phyloP scores from a whole-genome alignment of 2,797 vertebrate species.

The Anguilla megastoma region DNA sequence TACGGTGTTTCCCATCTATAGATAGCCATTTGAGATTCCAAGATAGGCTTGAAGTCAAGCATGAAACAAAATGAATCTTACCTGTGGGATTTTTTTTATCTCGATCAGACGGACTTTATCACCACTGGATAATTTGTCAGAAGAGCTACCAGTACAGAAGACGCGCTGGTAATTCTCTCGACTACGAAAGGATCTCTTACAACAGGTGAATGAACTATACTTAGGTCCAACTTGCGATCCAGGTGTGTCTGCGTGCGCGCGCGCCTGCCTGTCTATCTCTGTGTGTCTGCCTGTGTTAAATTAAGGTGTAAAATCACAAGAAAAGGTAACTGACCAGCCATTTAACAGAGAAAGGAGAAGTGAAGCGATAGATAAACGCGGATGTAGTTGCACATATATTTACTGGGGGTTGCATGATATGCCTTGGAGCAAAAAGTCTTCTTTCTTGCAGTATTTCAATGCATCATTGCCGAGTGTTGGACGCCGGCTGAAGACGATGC shows the following conservation, averaged over 20 bases:
- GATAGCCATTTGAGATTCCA: conserved; percentile 24
- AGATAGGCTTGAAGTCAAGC: conserved; percentile 41
- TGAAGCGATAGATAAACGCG: conserved; percentile 7
- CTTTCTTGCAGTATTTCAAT: neutral
- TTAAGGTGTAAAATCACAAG: conserved; percentile 23
- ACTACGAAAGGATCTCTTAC: conserved; percentile 55
- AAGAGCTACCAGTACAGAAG: conserved; percentile 37
- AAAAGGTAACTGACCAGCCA: conserved; percentile 58
- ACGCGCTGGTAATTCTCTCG: conserved; percentile 48
- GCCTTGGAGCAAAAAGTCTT: neutral
- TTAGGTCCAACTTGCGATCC: conserved; percentile 37
- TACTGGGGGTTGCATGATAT: neutral
- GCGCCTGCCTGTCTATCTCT: conserved; percentile 37
- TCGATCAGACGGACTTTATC: conserved; percentile 43
- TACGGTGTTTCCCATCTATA: conserved; percentile 35
- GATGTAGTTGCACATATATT: neutral
- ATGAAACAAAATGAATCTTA: conserved; percentile 38
- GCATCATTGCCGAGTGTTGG: neutral
- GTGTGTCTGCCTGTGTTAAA: conserved; percentile 23
- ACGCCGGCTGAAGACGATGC: neutral
- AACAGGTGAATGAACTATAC: conserved; percentile 74
- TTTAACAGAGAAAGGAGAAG: conserved; percentile 50
- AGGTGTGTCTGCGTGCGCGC: conserved; percentile 59
- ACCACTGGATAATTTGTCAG: conserved; percentile 36
- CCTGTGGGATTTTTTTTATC: conserved; percentile 38